Evolutionary conservation across 92 coral and sea anemone species (phyloP).

Genomic region (Zoanthus sansibaricus): DNA sequence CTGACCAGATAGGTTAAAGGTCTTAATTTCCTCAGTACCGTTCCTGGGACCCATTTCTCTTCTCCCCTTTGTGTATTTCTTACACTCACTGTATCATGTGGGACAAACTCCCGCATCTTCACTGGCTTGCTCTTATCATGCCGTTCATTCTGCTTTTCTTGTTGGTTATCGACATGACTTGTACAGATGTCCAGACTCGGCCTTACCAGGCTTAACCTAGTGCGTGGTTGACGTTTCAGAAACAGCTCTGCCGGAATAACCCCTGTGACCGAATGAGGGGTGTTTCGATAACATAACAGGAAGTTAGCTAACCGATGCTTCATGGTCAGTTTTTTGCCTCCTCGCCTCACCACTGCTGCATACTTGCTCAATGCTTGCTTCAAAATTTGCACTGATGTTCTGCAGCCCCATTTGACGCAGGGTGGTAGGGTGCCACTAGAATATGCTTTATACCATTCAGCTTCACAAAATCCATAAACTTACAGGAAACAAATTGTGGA

Average conservation of each 20-base stretch:
- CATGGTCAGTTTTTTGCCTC: conserved; percentile 17
- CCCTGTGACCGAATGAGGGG: conserved; percentile 62
- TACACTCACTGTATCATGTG: conserved; percentile 52
- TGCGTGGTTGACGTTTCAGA: conserved; percentile 23
- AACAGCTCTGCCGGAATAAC: conserved; percentile 34
- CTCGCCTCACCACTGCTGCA: conserved; percentile 55
- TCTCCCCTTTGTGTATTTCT: conserved; percentile 57
- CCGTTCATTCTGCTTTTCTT: conserved; percentile 41
- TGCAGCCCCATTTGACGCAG: conserved; percentile 63
- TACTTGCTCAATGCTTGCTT: conserved; percentile 47
- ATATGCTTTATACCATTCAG: conserved; percentile 51
- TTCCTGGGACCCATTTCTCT: conserved; percentile 60
- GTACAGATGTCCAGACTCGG: conserved; percentile 58
- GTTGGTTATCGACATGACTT: conserved; percentile 49
- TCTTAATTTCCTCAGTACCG: conserved; percentile 42
- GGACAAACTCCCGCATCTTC: conserved; percentile 50
- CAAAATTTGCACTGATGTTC: conserved; percentile 59
- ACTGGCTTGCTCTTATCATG: conserved; percentile 34
- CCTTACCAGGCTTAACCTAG: conserved; percentile 36
- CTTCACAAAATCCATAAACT: conserved; percentile 46
- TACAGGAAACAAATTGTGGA: conserved; percentile 57
- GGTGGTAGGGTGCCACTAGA: conserved; percentile 56
- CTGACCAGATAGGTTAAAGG: conserved; percentile 53
- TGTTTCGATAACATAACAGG: conserved; percentile 12
- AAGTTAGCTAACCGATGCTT: conserved; percentile 13